These are phyloP conservation scores for Nesoenas mayeri DNA, from an alignment of 2,113 vertebrate genomes.

Conservation along the genomic window DNA sequence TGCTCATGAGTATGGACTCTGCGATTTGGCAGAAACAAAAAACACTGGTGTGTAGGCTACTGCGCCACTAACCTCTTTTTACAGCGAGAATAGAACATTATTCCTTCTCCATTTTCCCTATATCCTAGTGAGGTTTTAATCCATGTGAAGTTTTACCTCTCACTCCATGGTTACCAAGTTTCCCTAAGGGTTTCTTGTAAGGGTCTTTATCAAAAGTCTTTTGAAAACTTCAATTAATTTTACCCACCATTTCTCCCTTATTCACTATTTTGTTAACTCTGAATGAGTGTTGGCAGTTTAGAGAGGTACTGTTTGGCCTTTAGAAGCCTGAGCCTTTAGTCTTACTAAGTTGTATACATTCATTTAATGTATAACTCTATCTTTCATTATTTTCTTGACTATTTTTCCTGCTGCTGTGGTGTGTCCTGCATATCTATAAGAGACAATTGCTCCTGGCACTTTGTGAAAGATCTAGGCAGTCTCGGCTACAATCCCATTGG, in stretches of 20 bases:
- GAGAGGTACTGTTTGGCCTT: background rate
- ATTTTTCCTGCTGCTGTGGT: background rate
- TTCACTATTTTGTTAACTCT: constrained; percentile 39
- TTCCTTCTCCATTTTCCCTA: background rate
- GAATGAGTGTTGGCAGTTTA: background rate
- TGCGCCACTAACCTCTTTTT: constrained; percentile 1
- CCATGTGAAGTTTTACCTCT: constrained; percentile 29
- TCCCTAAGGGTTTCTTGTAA: constrained; percentile 1
- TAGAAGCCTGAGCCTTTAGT: background rate
- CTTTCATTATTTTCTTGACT: background rate
- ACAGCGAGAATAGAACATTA: background rate
- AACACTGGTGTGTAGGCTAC: background rate
- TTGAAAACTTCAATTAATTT: constrained; percentile 61
- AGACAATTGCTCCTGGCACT: background rate
- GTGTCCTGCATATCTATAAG: background rate
- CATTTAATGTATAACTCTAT: background rate
- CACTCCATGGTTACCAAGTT: constrained; percentile 56
- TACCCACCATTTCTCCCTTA: constrained; percentile 25
- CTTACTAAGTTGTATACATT: background rate
- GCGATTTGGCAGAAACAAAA: background rate
- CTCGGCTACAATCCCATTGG: background rate
- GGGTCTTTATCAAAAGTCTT: constrained; percentile 44
- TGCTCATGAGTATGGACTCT: background rate
- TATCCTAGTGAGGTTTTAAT: constrained; percentile 17
- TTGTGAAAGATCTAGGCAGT: background rate